Conservation (phyloP, 2,888 invertebrate species). For the Aporophyla nigra region DNA sequence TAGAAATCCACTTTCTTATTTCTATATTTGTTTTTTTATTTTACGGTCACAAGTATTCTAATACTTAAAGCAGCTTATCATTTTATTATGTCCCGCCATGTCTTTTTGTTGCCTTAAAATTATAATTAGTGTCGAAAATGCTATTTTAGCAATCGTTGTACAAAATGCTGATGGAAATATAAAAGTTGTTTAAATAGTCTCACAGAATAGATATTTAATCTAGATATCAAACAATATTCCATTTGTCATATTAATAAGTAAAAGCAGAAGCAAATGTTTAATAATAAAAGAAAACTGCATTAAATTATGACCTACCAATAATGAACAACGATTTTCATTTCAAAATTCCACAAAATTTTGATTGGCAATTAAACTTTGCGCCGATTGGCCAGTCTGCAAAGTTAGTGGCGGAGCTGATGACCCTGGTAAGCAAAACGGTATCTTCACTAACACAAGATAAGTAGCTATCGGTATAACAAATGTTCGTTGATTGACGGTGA, state of each 20-base stretch:
- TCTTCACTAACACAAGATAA: too few species aligned
- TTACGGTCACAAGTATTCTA: conserved; percentile 66
- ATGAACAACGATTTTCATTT: conserved; percentile 84
- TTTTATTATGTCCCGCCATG: conserved; percentile 73
- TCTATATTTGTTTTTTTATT: conserved; percentile 63
- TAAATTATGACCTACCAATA: conserved; percentile 91
- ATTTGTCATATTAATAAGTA: conserved; percentile 90
- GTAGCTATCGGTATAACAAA: too few species aligned
- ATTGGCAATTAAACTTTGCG: conserved; percentile 1
- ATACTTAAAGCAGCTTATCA: conserved; percentile 64
- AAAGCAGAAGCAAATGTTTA: conserved; percentile 90
- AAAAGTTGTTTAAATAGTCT: conserved; percentile 91
- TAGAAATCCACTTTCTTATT: conserved; percentile 56
- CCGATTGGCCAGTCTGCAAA: neutral
- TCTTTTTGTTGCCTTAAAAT: conserved; percentile 78
- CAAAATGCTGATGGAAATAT: conserved; percentile 88
- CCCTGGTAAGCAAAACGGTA: neutral
- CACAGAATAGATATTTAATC: conserved; percentile 89
- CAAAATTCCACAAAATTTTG: conserved; percentile 19
- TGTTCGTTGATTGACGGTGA: neutral
- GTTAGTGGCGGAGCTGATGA: neutral
- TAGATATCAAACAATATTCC: conserved; percentile 91
- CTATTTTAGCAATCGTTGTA: conserved; percentile 84
- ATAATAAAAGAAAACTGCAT: conserved; percentile 89
- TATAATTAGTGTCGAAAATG: conserved; percentile 74